Base-by-base conservation (phyloP, 2,888 invertebrate species). In the Meta bourneti region DNA sequence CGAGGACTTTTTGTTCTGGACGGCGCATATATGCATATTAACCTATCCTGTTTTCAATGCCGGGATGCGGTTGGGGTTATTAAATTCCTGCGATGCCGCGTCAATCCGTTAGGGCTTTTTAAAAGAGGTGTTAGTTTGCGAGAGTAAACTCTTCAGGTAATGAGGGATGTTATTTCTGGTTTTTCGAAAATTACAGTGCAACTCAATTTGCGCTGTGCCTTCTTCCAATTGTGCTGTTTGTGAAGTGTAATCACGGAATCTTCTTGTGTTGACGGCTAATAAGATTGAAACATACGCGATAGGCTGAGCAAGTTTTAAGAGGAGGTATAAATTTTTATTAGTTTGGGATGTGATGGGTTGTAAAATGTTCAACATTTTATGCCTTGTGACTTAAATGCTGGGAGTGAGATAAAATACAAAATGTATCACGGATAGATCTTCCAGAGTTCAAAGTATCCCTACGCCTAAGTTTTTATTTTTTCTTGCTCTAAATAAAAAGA, bases 21-120 rank as follows among this genome's bases (percentile, higher is more conserved):
- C 70, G 54, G 52, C 20, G 61, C 75, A 51, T 49, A 52, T 77
- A 52, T 89, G 49, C 82, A 72, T 71, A 90, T 90, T 77, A 82
- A 48, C 78, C 78, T 34, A 69, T 70, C 84, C 70, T 84, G 84
- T 90, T 90, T 84, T 54, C 71, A 72, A 84, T 84, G 71, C 71
- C 78, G 52, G 77, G 49, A 52, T 77, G 75, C 82, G 89, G 82
- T 52, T 70, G 48, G 49, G 54, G 34, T 83, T 71, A 90, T 84
- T 83, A 72, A 90, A 84, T 77, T 72, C 72, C 52, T 86, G 51
- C 34, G 48, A 19, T 75, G 0, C 54, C 54, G 34, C 1, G 34
- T 1, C 34, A 4, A 34, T 34, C 34, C 34, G 34, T 34, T 34
- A 34, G 34, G 4, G 34, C 34, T 34, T 34, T 34, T 34, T 9